These are phyloP conservation scores for Enteromius trimaculatus DNA, from an alignment of 2,797 vertebrate species.

Conservation along the genomic window DNA sequence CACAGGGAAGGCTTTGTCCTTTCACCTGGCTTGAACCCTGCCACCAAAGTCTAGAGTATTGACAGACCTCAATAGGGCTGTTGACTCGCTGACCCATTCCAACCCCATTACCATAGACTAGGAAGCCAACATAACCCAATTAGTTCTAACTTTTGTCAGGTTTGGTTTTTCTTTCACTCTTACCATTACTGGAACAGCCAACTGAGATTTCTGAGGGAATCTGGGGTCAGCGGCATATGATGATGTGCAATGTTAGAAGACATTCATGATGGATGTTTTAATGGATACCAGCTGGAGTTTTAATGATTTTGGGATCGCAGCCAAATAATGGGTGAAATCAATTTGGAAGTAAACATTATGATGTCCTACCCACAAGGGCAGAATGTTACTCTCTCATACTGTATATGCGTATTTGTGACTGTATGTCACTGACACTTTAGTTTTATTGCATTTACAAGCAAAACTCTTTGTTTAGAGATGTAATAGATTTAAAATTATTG, in stretches of 20 bases:
- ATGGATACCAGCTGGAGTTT: constrained; percentile 36
- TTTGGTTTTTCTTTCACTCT: constrained; percentile 44
- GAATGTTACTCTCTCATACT: neutral
- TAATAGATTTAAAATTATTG: neutral
- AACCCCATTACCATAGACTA: constrained; percentile 68
- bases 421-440: neutral
- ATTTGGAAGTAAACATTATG: constrained; percentile 7
- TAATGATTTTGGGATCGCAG: neutral
- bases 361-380: constrained; percentile 18
- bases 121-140: constrained; percentile 59
- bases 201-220: neutral
- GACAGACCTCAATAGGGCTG: constrained; percentile 66
- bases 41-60: constrained; percentile 53
- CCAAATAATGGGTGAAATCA: constrained; percentile 18
- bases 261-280: constrained; percentile 18
- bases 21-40: constrained; percentile 74
- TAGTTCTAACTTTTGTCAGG: constrained; percentile 53
- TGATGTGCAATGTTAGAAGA: constrained; percentile 12
- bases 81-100: constrained; percentile 67
- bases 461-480: neutral
- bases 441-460: neutral
- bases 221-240: constrained; percentile 12
- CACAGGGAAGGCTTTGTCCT: constrained; percentile 70
- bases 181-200: constrained; percentile 22
- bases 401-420: neutral